Base-by-base conservation (phyloP, 1,140 invertebrate species). In the Bombyx mandarina region DNA sequence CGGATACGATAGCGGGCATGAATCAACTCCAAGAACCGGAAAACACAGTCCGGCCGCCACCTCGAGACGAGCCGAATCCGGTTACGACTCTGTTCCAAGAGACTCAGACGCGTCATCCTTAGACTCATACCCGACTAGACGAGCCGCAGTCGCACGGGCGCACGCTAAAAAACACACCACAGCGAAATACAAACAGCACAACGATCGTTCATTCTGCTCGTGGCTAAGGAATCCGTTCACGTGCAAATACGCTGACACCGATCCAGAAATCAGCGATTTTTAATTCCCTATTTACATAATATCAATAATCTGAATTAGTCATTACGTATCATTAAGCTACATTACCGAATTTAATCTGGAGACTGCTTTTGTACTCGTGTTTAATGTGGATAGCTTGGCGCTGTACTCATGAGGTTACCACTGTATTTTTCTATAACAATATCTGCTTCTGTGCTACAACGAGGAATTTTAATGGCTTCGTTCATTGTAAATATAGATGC, bases 61-160 rank as follows among this genome's bases (percentile, higher is more conserved):
- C 8, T 93, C 93, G 0, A 88, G 93, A 66, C 89, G 93, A 18
- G 93, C 93, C 1, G 94, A 95, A 77, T 96, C 95, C 73, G 96
- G 96, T 2, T 97, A 97, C 75, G 96, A 97, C 70, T 96, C 94
- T 71, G 93, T 97, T 57, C 92, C 95, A 1, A 85, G 95, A 62
- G 95, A 97, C 69, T 95, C 94, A 56, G 93, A 95, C 69, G 94
- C 93, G 49, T 95, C 94, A n/a, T 95, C 93, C 61, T 91, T 95
- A 61, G 93, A 93, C 49, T 95, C 94, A 7, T 94, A 94, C 62
- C 93, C 91, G 51, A 92, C 92, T 53, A 77, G 93, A 68, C 88
- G 92, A 67, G 90, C 93, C 44, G 90, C 91, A 58, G 88, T 91
- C 47, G 89, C 93, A 48, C 88, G 93, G 75, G 88, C 91, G 58